Evolutionary conservation across 1,140 invertebrate genomes (phyloP), one percentile per base, ranked within the genome.

Genomic region (Charaxes varanes): DNA sequence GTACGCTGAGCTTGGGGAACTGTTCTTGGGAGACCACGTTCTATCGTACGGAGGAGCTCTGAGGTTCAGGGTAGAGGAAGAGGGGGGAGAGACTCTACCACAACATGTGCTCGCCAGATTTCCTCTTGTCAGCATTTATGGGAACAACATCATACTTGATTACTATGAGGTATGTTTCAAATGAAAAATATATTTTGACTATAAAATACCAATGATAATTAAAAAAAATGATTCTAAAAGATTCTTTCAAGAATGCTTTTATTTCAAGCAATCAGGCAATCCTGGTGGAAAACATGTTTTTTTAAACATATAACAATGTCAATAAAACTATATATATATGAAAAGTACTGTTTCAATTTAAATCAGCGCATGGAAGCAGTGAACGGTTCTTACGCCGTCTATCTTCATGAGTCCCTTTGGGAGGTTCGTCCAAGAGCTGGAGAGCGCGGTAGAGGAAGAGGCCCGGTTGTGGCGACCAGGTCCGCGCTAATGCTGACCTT

Each of bases 1-100:
- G 1, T 97, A 97, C 73, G 96, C 95, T 89, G 89, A 90, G 51
- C 78, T 98, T 3, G 94, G 96, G 0, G 84, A 88, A 1, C 86
- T 90, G 23, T 96, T 98, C 77, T 86, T 93, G 1, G 95, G 95
- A 2, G 97, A 99, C 85, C 86, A 94, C 82, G 90, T 95, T 0
- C 84, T 91, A 18, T 98, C 97, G 0, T 99, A 99, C 70, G 97
- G 96, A 48, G 97, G 97, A 3, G 91, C 90, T 47, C 77, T 99
- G 2, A 86, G 92, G 38, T 98, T 97, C 70, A 86, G 88, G 6
- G 89, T 93, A 0, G 83, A 89, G 19, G 92, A 91, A 14, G 88
- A 90, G 28, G 90, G 90, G 5, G 87, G 89, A 21, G 86, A 87
- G 22, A 87, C 84, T n/a, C 74, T 92, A 2, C 77, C 87, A 7